phyloP scores from a whole-genome alignment of 2,888 invertebrate genomes.

The Heterodera filipjevi region DNA sequence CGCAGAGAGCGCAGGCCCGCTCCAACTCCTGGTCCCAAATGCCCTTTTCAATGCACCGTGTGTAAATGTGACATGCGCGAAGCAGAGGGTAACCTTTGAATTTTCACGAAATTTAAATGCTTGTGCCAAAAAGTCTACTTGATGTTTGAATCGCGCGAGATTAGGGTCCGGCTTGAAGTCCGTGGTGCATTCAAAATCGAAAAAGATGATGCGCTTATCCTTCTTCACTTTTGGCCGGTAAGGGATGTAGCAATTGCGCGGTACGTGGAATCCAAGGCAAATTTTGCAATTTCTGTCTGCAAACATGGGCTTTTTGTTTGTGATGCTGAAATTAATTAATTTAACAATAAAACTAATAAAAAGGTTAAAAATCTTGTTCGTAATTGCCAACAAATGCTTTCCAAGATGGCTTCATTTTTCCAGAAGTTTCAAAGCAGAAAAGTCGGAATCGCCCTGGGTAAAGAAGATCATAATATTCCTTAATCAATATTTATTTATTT shows the following conservation, averaged over 20 bases:
- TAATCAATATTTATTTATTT: too few species aligned
- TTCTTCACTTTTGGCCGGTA: background rate
- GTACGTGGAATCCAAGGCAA: background rate
- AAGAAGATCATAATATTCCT: background rate
- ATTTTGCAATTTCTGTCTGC: background rate
- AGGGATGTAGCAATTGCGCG: background rate
- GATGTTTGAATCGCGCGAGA: background rate
- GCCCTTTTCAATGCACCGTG: background rate
- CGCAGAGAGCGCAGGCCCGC: background rate
- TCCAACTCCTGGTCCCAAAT: background rate
- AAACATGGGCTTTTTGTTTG: too few species aligned
- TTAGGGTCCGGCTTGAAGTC: background rate
- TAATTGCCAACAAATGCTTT: background rate
- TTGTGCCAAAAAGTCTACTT: background rate
- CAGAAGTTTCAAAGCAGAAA: background rate
- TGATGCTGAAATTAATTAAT: too few species aligned
- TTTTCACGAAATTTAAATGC: background rate
- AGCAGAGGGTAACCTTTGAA: background rate
- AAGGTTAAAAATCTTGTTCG: background rate
- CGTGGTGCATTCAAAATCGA: constrained; percentile 11
- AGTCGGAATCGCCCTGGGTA: background rate
- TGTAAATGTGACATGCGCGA: background rate
- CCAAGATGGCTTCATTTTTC: background rate
- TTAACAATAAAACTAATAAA: background rate
- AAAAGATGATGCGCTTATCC: background rate